Evolutionary conservation across 2,797 vertebrate genomes (phyloP), one percentile per base, ranked within the genome.

Genomic region (Chaenodraco wilsoni): DNA sequence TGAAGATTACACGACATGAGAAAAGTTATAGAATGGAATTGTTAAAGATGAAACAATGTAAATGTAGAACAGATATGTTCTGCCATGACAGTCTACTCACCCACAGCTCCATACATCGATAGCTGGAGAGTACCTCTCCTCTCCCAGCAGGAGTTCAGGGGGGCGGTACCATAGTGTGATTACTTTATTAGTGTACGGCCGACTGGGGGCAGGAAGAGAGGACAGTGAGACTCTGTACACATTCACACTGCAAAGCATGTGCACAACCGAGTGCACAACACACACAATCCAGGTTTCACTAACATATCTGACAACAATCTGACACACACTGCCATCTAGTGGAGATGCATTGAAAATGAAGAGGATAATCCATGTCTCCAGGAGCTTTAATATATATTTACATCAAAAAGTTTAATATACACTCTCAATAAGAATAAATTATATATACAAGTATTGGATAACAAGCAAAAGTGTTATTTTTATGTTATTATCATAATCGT

Each of bases 141-240:
- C 92, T 23, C 91, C 92, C 77, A 93, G 82, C 79, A 93, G 87
- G 4, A 94, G 71, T 52, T 99, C 98, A 1, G 98, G 98, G 14
- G 98, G 98, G 23, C 98, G 96, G 91, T 99, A 99, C 98, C 98
- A 99, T 74, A 99, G 91, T n/a, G 98, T 99, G 91, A 99, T 99
- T 79, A 99, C 98, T 95, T 99, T 99, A 85, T 99, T 99, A 81
- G 98, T 99, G 90, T 99, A 99, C 0, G 98, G 98, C 31, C 98
- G 98, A 93, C 98, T 99, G 91, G 17, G 80, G 23, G 43, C 0
- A 85, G 57, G 51, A 37, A 60, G 10, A 55, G 16, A 37, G 3
- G 11, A 60, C 0, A 12, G 23, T 54, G 37, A 72, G 37, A 65
- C 16, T 62, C 9, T 15, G 13, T 17, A 58, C 0, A 27, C 3